Conservation (phyloP, 2,113 vertebrate species). For the Rattus norvegicus region GRCr8 NC_086033.1:83183501-83184000, state of each 20-base stretch:
- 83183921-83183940: background rate
- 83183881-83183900: background rate
- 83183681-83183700: background rate
- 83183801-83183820: background rate
- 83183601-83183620: background rate
- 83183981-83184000: background rate
- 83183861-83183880: background rate
- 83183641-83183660: background rate
- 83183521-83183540: background rate
- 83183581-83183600: background rate
- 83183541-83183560: conserved; percentile 1
- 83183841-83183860: background rate
- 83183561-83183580: background rate
- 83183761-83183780: background rate
- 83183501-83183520: background rate
- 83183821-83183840: background rate
- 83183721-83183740: background rate
- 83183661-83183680: background rate
- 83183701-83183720: background rate
- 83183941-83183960: background rate
- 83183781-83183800: background rate
- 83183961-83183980: background rate
- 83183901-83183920: background rate
- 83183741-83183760: background rate
- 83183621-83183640: background rate